These are phyloP conservation scores for Dryobotodes eremita DNA, from an alignment of 2,888 invertebrate species.

Conservation along the genomic window DNA sequence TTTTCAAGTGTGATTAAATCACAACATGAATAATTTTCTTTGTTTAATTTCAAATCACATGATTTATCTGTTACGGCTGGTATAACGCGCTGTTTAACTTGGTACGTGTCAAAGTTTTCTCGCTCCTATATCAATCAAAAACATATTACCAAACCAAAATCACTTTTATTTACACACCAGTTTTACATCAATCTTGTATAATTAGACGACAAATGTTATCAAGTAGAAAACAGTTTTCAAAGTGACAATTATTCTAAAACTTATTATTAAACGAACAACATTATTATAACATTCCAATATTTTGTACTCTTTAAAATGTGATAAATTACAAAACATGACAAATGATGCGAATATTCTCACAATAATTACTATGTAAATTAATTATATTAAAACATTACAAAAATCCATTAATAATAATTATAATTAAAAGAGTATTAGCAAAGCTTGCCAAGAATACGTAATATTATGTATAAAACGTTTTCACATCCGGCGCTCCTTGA, in stretches of 20 bases:
- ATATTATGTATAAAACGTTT: constrained; percentile 81
- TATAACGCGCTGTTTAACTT: background rate
- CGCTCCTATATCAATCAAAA: constrained; percentile 51
- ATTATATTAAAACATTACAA: constrained; percentile 89
- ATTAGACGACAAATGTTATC: constrained; percentile 87
- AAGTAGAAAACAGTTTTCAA: constrained; percentile 85
- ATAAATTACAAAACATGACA: constrained; percentile 90
- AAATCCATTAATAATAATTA: constrained; percentile 87
- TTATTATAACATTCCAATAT: constrained; percentile 90
- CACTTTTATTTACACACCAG: constrained; percentile 89
- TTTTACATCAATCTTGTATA: constrained; percentile 88
- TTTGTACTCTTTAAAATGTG: constrained; percentile 91
- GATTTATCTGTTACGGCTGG: background rate
- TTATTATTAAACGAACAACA: constrained; percentile 88
- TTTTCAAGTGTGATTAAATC: constrained; percentile 88
- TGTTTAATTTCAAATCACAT: constrained; percentile 68
- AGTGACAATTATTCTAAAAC: constrained; percentile 89
- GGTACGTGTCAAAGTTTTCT: background rate
- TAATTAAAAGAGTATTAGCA: constrained; percentile 87
- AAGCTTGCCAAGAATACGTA: constrained; percentile 84
- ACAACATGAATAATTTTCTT: constrained; percentile 76
- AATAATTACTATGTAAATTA: constrained; percentile 89
- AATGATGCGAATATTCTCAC: constrained; percentile 84
- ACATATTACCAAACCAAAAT: constrained; percentile 87
- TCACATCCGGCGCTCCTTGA: constrained; percentile 70